Evolutionary conservation across 2,888 invertebrate genomes (phyloP), one percentile per base, ranked within the genome.

Genomic region (Hyposoter didymator): DNA sequence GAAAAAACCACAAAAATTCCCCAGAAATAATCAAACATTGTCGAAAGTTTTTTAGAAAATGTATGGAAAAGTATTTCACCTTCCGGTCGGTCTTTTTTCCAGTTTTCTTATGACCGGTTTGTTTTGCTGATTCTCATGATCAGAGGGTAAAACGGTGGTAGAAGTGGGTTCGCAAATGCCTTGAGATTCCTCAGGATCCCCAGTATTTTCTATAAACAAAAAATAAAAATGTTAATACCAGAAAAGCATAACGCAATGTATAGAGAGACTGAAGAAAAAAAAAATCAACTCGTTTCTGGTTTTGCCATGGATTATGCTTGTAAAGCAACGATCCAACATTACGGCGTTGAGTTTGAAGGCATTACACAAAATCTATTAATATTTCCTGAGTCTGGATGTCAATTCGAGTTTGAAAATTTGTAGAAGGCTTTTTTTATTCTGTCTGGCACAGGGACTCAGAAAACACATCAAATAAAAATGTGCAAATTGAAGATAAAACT

Each of bases 31-130:
- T 47, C 47, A 1, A 1, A 49, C 6, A 49, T 49, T 49, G 17
- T 49, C 17, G 4, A 17, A 47, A 22, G 62, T 70, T 62, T 28
- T 12, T 28, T 28, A n/a, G 45, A 12, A 32, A n/a, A 5, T 19
- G 22, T 1, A 55, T 43, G 19, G 6, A 39, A 59, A 47, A 49
- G 14, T 39, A 39, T 22, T 67, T 87, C 84, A 92, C 92, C 92
- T 91, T 80, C 90, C 88, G 17, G 91, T 90, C 32, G 90, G 89
- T 52, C 92, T 89, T 86, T 92, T 92, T 73, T 92, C 92, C 74
- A 92, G 90, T 78, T 92, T 92, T 59, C 92, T 90, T 89, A 91
- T 91, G 66, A 92, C 90, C 4, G 91, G 91, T 79, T 92, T 90
- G 76, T 87, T 91, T 79, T 91, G 92, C 59, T 89, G 91, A 80